Percentiles rank a stretch among this genome's conserved stretches.
phyloP scores from a whole-genome alignment of 2,797 vertebrate genomes.

The Sternotherus odoratus region DNA sequence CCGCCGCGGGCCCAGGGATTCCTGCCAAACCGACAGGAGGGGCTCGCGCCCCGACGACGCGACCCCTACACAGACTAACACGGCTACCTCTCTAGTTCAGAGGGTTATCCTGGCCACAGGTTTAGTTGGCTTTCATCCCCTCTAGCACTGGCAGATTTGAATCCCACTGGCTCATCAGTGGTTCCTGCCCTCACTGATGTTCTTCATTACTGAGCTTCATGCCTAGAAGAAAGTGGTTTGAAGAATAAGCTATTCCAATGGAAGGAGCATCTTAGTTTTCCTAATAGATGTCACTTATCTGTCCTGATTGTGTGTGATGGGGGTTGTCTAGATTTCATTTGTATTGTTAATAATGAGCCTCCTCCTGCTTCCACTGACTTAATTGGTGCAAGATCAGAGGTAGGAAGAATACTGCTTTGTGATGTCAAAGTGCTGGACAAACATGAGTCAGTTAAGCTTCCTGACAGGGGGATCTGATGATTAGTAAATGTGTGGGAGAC shows the following conservation, averaged over 20 bases:
- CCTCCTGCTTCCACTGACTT: accelerated
- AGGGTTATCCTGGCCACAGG: neutral
- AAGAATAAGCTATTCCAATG: neutral
- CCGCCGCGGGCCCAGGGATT: no score
- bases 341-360: neutral
- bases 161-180: neutral
- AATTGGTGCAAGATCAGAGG: neutral
- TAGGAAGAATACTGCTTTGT: neutral
- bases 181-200: neutral
- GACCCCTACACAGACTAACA: no score
- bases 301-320: neutral
- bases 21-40: no score
- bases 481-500: neutral
- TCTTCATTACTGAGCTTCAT: neutral
- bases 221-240: neutral
- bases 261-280: neutral
- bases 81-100: neutral
- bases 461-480: neutral
- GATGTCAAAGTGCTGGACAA: neutral
- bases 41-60: no score
- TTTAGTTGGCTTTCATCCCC: neutral
- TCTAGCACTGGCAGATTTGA: neutral
- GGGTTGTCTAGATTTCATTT: neutral
- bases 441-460: neutral
- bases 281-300: accelerated